Evolutionary conservation across 2,797 vertebrate species (phyloP).

Genomic region (Anisognathus igniventris): DNA sequence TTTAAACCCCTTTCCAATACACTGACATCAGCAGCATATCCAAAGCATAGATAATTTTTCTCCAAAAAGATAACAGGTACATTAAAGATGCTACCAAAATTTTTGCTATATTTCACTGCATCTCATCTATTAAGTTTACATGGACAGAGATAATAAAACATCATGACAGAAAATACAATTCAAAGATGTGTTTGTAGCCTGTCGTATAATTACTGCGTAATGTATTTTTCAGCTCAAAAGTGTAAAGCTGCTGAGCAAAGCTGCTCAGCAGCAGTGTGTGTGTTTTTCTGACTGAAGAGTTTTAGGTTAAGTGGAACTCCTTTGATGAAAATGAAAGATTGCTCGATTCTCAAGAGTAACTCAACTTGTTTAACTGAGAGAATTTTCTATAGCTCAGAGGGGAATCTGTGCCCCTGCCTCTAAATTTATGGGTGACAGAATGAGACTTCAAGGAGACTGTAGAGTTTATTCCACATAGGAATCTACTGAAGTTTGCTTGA

Average conservation of each 20-base stretch:
- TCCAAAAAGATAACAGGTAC: background rate
- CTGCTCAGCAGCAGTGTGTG: background rate
- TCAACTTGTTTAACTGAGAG: background rate
- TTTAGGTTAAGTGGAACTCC: background rate
- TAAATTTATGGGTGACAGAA: background rate
- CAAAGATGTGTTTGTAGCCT: background rate
- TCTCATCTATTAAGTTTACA: background rate
- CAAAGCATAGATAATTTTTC: background rate
- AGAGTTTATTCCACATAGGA: background rate
- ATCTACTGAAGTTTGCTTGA: background rate
- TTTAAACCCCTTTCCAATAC: background rate
- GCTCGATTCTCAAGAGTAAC: background rate
- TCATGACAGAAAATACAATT: background rate
- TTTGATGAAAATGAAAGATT: background rate
- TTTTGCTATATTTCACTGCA: background rate
- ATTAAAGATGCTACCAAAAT: background rate
- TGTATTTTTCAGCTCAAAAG: background rate
- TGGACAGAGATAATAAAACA: background rate
- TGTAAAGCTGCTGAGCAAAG: background rate
- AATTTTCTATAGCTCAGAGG: background rate
- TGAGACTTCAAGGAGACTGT: background rate
- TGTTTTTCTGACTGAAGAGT: background rate
- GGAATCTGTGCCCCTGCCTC: background rate
- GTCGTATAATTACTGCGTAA: background rate
- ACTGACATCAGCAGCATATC: background rate